phyloP scores from a whole-genome alignment of 1,140 invertebrate genomes.

The Thaumetopoea pityocampa region DNA sequence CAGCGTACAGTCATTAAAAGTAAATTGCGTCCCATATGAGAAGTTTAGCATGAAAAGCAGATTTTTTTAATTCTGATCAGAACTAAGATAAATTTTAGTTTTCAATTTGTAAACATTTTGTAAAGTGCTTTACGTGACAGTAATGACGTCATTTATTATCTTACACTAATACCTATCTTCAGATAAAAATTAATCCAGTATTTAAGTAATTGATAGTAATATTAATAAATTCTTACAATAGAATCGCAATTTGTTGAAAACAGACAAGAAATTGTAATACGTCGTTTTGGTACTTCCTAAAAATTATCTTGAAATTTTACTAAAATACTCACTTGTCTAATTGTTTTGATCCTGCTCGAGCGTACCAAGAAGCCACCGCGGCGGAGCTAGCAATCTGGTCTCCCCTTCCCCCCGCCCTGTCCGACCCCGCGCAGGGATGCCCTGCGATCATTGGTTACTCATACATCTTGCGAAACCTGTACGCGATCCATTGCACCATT shows the following conservation, averaged over 20 bases:
- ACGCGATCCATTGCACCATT: constrained; percentile 29
- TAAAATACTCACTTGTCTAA: constrained; percentile 25
- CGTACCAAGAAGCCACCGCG: constrained; percentile 18
- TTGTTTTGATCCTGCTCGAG: constrained; percentile 20
- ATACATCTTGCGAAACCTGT: constrained; percentile 50
- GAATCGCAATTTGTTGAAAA: too few species aligned
- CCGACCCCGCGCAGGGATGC: constrained; percentile 40
- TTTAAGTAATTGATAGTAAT: too few species aligned
- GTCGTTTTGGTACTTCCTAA: constrained; percentile 2
- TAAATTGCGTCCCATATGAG: neutral
- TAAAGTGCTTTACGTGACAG: too few species aligned
- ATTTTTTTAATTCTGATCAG: too few species aligned
- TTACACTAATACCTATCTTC: too few species aligned
- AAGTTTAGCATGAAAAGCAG: too few species aligned
- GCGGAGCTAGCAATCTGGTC: constrained; percentile 19
- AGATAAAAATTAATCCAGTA: too few species aligned
- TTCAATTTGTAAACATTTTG: too few species aligned
- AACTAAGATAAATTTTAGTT: too few species aligned
- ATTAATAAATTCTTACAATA: too few species aligned
- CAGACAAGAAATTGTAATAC: too few species aligned
- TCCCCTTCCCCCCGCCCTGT: constrained; percentile 26
- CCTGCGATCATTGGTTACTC: constrained; percentile 54
- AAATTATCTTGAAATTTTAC: neutral
- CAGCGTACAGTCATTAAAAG: neutral
- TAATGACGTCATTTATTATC: too few species aligned